Base-by-base conservation (phyloP, 2,888 invertebrate genomes). In the Pristionchus mayeri region DNA sequence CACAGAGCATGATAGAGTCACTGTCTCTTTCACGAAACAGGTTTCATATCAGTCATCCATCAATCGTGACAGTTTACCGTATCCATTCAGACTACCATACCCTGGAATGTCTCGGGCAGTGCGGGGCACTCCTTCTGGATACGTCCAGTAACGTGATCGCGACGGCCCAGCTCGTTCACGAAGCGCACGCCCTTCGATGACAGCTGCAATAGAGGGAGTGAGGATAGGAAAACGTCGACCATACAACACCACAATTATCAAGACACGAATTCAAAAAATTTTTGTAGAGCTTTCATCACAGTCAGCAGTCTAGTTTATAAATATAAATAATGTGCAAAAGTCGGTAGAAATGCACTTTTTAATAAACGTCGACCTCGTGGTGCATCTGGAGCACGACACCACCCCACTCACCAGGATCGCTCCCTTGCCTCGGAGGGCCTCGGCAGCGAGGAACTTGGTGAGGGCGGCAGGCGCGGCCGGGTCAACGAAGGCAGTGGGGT, bases 381-480 rank as follows among this genome's bases (percentile, higher is more conserved):
- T n/a, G n/a, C n/a, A n/a, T n/a, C n/a, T n/a, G n/a, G n/a, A n/a
- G n/a, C n/a, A n/a, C n/a, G n/a, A n/a, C n/a, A n/a, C 6, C 44
- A 44, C 44, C 6, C 44, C 44, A 44, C 44, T 44, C 37, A 91
- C 91, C 87, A 91, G 85, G 34, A 92, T 79, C 9, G 91, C 91
- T 44, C 92, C 93, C 83, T 91, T 92, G 82, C 93, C 93, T 18
- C 93, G 86, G 27, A 93, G 87, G 30, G 93, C 93, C 79, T 93
- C 93, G 18, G 93, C 93, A 0, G 93, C 93, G 57, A 93, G 86
- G 86, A 93, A 93, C 84, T 93, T 93, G 4, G 93, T 93, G 24
- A 60, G 78, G 3, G 88, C 92, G 1, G 63, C 78, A 16, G 93
- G 93, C 4, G 89, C 87, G 37, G 91, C 91, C 7, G 93, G 92